Conservation (phyloP, 1,140 invertebrate genomes). For the Asobara japonica region DNA sequence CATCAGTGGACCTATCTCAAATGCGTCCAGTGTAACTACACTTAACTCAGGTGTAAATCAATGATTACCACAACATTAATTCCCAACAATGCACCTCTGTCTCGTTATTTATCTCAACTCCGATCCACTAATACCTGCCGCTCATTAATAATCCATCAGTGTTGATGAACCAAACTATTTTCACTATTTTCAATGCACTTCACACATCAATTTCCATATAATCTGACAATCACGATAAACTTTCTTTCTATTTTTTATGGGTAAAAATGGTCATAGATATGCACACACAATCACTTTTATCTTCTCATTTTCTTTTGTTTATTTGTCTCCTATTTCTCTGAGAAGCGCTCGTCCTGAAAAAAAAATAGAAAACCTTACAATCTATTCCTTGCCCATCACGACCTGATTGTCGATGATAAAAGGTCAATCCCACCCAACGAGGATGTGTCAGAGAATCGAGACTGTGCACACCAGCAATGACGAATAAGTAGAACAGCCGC, state of each 20-base stretch:
- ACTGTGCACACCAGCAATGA: background rate
- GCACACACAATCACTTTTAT: background rate
- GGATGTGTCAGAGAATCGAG: background rate
- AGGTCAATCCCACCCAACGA: conserved; percentile 4
- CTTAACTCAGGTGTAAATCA: background rate
- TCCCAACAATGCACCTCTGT: background rate
- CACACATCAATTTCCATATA: background rate
- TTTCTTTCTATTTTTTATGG: background rate
- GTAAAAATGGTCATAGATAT: conserved; percentile 18
- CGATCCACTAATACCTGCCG: too few species aligned
- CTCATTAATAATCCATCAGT: background rate
- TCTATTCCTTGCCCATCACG: background rate
- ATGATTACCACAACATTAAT: background rate
- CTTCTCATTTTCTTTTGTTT: background rate
- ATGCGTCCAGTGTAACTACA: background rate
- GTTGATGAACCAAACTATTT: background rate
- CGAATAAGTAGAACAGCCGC: background rate
- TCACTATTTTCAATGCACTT: background rate
- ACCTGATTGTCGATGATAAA: conserved; percentile 2
- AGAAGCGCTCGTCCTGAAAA: background rate
- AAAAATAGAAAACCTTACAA: background rate
- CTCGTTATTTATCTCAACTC: background rate
- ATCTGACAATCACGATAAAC: background rate
- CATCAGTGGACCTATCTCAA: background rate
- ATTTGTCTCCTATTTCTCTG: background rate